Percentiles rank a stretch among this genome's conserved stretches.
These are phyloP conservation scores for Diabrotica virgifera DNA, from an alignment of 1,140 invertebrate genomes.

Conservation along the genomic window DNA sequence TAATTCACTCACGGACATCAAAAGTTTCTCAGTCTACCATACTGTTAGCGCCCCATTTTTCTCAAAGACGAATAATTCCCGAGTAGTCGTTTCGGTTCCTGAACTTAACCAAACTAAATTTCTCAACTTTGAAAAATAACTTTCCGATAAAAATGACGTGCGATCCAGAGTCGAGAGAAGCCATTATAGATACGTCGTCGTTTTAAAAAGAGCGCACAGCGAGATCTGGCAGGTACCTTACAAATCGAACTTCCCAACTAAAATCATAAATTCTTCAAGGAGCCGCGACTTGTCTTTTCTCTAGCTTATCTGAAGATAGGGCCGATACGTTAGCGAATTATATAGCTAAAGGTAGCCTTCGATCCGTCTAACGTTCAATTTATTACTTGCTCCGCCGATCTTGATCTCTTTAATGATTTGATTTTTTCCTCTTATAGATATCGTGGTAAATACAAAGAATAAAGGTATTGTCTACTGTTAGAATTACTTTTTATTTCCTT, in stretches of 20 bases:
- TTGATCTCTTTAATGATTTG: slow-evolving; percentile 4
- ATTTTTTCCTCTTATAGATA: too few species aligned
- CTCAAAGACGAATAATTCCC: too few species aligned
- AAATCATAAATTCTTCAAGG: slow-evolving; percentile 23
- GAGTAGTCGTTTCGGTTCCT: too few species aligned
- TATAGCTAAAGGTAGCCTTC: slow-evolving; percentile 17
- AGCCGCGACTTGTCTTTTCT: slow-evolving; percentile 11
- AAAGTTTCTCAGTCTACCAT: too few species aligned
- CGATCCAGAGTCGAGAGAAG: background rate
- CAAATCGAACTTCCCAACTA: slow-evolving; percentile 9
- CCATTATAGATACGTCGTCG: background rate
- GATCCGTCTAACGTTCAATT: slow-evolving; percentile 10
- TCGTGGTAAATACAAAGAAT: too few species aligned
- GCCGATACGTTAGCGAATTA: slow-evolving; percentile 20
- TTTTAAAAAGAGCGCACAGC: slow-evolving; percentile 2
- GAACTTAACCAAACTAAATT: background rate
- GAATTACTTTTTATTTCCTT: too few species aligned
- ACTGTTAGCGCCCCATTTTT: too few species aligned
- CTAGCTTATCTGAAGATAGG: slow-evolving; percentile 16
- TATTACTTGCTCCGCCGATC: slow-evolving; percentile 15
- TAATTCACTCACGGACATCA: too few species aligned
- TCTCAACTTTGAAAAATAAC: background rate
- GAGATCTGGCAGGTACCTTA: background rate
- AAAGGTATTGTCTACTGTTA: too few species aligned
- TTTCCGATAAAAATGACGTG: background rate